Base-by-base conservation (phyloP, 2,797 vertebrate genomes). In the Acropternis orthonyx region DNA sequence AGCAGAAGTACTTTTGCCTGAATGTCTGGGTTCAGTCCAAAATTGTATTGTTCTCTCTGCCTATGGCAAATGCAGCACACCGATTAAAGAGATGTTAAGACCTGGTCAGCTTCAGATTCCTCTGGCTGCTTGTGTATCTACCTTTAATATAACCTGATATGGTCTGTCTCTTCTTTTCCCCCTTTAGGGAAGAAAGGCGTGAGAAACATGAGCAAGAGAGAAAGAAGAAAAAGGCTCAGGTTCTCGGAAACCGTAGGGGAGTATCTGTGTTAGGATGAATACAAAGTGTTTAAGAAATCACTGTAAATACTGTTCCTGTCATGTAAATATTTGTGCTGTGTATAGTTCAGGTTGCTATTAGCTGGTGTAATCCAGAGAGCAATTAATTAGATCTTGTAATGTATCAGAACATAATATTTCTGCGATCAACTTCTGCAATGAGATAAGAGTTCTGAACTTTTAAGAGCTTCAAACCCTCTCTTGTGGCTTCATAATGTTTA, bases 191-290 rank as follows among this genome's bases (percentile, higher is more conserved):
- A 17, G 96, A 98, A 39, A 97, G 99, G 34, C 97, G 98, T 61
- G 97, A 95, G 22, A 98, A 97, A 81, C 98, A 97, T 0, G 79
- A 74, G 12, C 97, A 98, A 65, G 97, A 94, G 68, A 97, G 99
- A 49, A 99, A 98, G 95, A 98, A 98, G 96, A 99, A 98, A 97
- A 99, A 99, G 72, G 98, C 98, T 63, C 97, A 95, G 32, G n/a
- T 98, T 68, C 96, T 99, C 1, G 98, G 97, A 56, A 98, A 98
- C 8, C 97, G 98, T 27, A 98, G 99, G 97, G 98, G 99, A n/a
- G 92, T 99, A 0, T 85, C 96, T 65, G 86, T 97, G 85, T 92
- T 98, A 98, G 97, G 36, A 88, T 0, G 6, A 77, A 44, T 30
- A 68, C 72, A 22, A 74, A 73, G n/a, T 58, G 44, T 4, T 19